These are phyloP conservation scores for Drosophila baimaii DNA, from an alignment of 1,140 invertebrate genomes.

Conservation along the genomic window DNA sequence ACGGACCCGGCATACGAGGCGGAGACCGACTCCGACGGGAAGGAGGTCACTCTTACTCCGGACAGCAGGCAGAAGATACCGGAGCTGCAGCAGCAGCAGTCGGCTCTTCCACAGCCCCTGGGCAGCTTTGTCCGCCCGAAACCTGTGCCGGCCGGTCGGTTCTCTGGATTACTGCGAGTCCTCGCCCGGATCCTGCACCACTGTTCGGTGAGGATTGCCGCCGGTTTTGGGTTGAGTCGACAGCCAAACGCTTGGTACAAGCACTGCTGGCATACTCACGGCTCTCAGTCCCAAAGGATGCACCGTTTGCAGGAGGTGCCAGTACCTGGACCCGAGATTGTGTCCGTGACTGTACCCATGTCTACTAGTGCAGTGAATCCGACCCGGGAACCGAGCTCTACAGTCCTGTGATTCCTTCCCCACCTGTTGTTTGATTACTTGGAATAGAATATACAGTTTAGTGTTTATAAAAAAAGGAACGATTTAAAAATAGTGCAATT, in stretches of 20 bases:
- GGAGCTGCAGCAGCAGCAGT: background rate
- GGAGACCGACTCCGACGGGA: background rate
- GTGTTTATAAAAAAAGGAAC: too few species aligned
- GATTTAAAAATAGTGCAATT: too few species aligned
- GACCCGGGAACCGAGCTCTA: background rate
- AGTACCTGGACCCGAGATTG: too few species aligned
- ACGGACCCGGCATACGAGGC: background rate
- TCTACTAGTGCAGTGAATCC: too few species aligned
- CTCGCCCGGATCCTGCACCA: conserved; percentile 27
- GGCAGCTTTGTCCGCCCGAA: background rate
- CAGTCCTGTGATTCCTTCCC: too few species aligned
- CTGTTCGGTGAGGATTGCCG: conserved; percentile 29
- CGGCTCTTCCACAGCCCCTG: background rate
- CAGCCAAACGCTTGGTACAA: conserved; percentile 63
- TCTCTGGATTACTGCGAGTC: conserved; percentile 7
- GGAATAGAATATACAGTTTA: too few species aligned
- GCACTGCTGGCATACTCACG: conserved; percentile 59
- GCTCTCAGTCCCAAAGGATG: conserved; percentile 13
- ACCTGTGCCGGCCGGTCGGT: background rate
- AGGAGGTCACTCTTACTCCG: background rate
- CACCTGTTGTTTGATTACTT: too few species aligned
- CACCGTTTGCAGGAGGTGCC: too few species aligned
- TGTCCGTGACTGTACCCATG: background rate
- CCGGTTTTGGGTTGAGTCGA: conserved; percentile 54
- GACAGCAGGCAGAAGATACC: background rate